Evolutionary conservation across 2,797 vertebrate genomes (phyloP), one percentile per base, ranked within the genome.

Genomic region (Falco concolor): DNA sequence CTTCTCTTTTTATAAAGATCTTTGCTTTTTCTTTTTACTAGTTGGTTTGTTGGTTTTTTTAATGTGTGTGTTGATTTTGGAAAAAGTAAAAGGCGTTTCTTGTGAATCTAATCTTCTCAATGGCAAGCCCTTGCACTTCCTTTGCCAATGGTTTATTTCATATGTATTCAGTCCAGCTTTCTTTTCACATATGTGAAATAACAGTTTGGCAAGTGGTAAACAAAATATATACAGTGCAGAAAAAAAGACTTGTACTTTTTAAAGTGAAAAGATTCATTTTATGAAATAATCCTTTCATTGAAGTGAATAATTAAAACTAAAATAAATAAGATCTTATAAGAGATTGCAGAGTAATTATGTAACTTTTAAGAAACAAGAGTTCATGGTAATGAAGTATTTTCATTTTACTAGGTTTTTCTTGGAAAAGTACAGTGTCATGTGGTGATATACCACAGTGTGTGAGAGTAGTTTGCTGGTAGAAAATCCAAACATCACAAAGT

Each of bases 101-200:
- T 86, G 89, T 91, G 97, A 95, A 86, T 93, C 80, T 90, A 15
- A 95, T 97, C 94, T 97, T 96, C 91, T 93, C 93, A 57, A 24
- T 97, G 97, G 98, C 97, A 96, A 84, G 64, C 63, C 74, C 53
- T 87, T 86, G 64, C 59, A 4, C 20, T 45, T 79, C 82, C 76
- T 88, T 57, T 97, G 97, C 97, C 98, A 98, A 64, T 12, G 75
- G 89, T 95, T 97, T 96, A 85, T 97, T 98, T 97, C 97, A 93
- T 93, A 50, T 83, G 68, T 84, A 18, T 47, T 60, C 36, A 20
- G 42, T 87, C 97, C 98, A 98, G 84, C 91, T 98, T 96, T 97
- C 95, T 96, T 91, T 92, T 96, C 95, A 82, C 93, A 64, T 96
- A 84, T 82, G 84, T 95, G 83, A 97, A 98, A 95, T 87, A 97